Evolutionary conservation across 92 coral and sea anemone genomes (phyloP), one percentile per base, ranked within the genome.

Genomic region (Palythoa heliodiscus): DNA sequence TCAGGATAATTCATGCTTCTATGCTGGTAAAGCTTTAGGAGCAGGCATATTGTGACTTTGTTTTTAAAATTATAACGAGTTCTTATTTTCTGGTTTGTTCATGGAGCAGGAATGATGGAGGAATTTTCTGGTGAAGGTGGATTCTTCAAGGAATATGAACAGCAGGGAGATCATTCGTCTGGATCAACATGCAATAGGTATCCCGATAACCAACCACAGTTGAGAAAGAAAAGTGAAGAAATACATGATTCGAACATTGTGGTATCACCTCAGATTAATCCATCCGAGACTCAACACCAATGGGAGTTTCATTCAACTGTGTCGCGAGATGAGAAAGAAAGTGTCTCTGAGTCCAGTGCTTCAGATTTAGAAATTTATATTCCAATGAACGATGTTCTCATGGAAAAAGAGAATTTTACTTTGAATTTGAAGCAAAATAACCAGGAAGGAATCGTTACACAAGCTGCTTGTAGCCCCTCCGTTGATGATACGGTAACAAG

Each of bases 101-200:
- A 69, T 76, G 47, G 25, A 78, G 88, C 87, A 84, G 71, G 25
- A 71, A 52, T 78, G 78, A 35, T 70, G 43, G 70, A 85, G 12
- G 93, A 89, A 48, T 87, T 83, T 83, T 63, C 90, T 20, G 83
- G 61, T 29, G 98, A 95, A 79, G 98, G 98, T 58, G 98, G 98
- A 43, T 96, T 96, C 76, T 92, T 96, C 74, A 93, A 86, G 71
- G 96, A 96, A 48, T 76, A 69, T 3, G 72, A 85, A 43, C 85
- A 82, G 16, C 54, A 75, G 67, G 93, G 86, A 11, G 60, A 86
- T 13, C 61, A 17, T 12, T 60, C 89, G 15, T 66, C 48, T 15
- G 58, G 47, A 19, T 22, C 71, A 74, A 53, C 43, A 4, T 50
- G 35, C 24, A 69, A 68, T 54, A 48, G 15, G 11, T n/a, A 64